Conservation (phyloP, 2,888 invertebrate genomes). For the Anarsia innoxiella region DNA sequence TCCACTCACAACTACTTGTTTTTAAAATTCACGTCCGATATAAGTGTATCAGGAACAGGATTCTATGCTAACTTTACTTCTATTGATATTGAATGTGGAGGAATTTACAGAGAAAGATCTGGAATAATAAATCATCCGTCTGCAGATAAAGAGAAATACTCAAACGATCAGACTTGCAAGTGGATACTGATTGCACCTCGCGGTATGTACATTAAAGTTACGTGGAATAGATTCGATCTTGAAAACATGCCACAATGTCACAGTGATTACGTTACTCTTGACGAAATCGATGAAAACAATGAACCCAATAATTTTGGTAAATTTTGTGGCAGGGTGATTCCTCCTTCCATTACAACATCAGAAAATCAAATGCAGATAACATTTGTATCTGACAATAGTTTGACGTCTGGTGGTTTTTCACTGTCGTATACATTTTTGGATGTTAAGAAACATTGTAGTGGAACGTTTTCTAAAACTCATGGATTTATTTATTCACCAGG, state of each 20-base stretch:
- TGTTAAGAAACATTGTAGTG: slow-evolving; percentile 78
- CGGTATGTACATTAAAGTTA: slow-evolving; percentile 80
- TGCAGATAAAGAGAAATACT: slow-evolving; percentile 35
- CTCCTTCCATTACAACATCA: slow-evolving; percentile 80
- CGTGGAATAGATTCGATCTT: slow-evolving; percentile 82
- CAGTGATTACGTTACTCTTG: slow-evolving; percentile 82
- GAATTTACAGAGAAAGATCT: slow-evolving; percentile 75
- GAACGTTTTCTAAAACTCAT: slow-evolving; percentile 76
- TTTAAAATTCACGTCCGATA: slow-evolving; percentile 79
- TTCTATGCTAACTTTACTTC: slow-evolving; percentile 85
- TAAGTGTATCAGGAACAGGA: slow-evolving; percentile 75
- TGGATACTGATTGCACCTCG: slow-evolving; percentile 86
- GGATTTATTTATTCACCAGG: slow-evolving; percentile 86
- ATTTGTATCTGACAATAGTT: slow-evolving; percentile 76
- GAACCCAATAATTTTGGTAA: slow-evolving; percentile 51
- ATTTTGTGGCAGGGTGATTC: slow-evolving; percentile 81
- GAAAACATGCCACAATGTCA: slow-evolving; percentile 76
- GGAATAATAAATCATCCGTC: slow-evolving; percentile 81
- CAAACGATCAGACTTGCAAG: slow-evolving; percentile 72
- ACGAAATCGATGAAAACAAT: slow-evolving; percentile 74
- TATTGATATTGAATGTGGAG: slow-evolving; percentile 82
- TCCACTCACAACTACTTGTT: slow-evolving; percentile 84
- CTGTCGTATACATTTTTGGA: slow-evolving; percentile 77
- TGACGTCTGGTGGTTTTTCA: slow-evolving; percentile 80
- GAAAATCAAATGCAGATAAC: slow-evolving; percentile 80